phyloP scores from a whole-genome alignment of 2,888 invertebrate species.

The Volucella inanis region DNA sequence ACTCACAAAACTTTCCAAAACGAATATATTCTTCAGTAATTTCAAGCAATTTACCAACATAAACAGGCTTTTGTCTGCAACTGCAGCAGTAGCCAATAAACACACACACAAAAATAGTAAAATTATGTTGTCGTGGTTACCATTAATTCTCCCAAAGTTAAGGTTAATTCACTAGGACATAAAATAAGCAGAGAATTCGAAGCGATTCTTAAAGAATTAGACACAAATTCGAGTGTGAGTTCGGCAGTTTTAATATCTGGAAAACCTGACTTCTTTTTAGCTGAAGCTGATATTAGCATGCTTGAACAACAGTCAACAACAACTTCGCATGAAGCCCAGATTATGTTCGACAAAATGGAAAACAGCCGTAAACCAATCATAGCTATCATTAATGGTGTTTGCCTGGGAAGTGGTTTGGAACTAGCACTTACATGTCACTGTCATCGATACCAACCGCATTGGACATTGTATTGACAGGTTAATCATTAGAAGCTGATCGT shows the following conservation, averaged over 20 bases:
- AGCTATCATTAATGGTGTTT: constrained; percentile 97
- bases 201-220: constrained; percentile 89
- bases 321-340: constrained; percentile 90
- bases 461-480: constrained; percentile 96
- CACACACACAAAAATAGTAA: constrained; percentile 90
- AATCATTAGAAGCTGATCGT: constrained; percentile 92
- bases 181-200: constrained; percentile 92
- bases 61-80: constrained; percentile 78
- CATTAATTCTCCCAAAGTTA: constrained; percentile 92
- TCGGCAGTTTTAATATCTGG: constrained; percentile 97
- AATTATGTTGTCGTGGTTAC: constrained; percentile 94
- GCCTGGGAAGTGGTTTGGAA: constrained; percentile 98
- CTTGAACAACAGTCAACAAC: constrained; percentile 87
- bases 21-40: too few relatives aligned
- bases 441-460: constrained; percentile 92
- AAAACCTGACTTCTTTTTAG: constrained; percentile 98
- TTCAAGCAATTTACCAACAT: constrained; percentile 22
- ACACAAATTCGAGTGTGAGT: constrained; percentile 89
- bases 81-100: constrained; percentile 84
- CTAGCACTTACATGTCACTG: constrained; percentile 98
- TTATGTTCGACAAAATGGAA: constrained; percentile 91
- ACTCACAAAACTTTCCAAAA: too few relatives aligned
- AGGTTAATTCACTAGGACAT: constrained; percentile 95
- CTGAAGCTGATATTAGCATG: constrained; percentile 98
- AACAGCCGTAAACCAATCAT: constrained; percentile 94